Evolutionary conservation across 2,797 vertebrate genomes (phyloP).

Genomic region (Spheniscus humboldti): DNA sequence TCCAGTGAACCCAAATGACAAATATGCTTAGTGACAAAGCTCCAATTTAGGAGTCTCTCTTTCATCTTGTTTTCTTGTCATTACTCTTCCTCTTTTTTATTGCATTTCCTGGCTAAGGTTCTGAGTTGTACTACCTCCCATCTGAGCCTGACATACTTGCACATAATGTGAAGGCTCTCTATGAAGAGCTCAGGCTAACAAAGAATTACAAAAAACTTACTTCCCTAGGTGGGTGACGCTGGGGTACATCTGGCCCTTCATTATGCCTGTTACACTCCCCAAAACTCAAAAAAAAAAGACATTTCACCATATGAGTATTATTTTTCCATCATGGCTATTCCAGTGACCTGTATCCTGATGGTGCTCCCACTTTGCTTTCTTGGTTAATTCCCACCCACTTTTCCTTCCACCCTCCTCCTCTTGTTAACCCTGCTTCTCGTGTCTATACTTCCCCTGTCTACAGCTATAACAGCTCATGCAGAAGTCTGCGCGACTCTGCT

Average conservation of each 20-base stretch:
- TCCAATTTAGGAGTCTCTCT: slow-evolving; percentile 27
- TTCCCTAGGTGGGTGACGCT: background rate
- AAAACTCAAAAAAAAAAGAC: background rate
- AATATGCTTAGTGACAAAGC: slow-evolving; percentile 20
- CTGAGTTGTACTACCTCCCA: background rate
- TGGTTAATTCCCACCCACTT: background rate
- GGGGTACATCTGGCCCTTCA: background rate
- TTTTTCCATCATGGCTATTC: background rate
- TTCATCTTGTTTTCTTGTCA: slow-evolving; percentile 36
- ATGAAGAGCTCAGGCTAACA: background rate
- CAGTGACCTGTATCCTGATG: background rate
- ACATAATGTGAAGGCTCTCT: background rate
- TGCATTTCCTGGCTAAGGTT: background rate
- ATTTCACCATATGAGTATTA: background rate
- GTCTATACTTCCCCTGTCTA: background rate
- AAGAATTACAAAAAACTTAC: background rate
- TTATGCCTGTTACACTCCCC: background rate
- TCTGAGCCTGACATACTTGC: background rate
- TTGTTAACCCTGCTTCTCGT: background rate
- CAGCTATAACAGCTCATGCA: slow-evolving; percentile 1
- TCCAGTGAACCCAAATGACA: slow-evolving; percentile 27
- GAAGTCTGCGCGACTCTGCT: background rate
- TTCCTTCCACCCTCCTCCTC: background rate
- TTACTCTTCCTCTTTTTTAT: background rate
- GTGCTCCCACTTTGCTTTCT: background rate